Percentiles rank a stretch among this genome's conserved stretches.
Conservation (phyloP, 1,140 invertebrate genomes). For the Polyergus mexicanus region DNA sequence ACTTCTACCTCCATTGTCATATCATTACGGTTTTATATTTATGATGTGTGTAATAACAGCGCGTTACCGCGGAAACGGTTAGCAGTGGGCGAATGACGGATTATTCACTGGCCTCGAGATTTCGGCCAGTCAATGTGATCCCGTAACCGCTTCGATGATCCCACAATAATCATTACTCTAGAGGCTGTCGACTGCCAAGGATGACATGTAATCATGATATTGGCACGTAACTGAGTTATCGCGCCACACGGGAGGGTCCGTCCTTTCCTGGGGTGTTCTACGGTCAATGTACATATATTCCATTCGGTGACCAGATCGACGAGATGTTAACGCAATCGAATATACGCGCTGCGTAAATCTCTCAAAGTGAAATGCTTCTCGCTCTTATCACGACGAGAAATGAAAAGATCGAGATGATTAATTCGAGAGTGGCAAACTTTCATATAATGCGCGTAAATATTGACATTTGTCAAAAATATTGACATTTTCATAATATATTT, state of each 20-base stretch:
- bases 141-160: slow-evolving; percentile 47
- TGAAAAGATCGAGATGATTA: neutral
- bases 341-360: slow-evolving; percentile 19
- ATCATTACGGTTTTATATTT: slow-evolving; percentile 53
- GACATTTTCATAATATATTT: neutral
- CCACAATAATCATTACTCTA: slow-evolving; percentile 69
- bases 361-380: slow-evolving; percentile 29
- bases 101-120: slow-evolving; percentile 62
- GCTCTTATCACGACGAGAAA: neutral
- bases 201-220: slow-evolving; percentile 77
- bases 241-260: slow-evolving; percentile 24
- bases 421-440: neutral
- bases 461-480: neutral
- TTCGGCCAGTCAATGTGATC: slow-evolving; percentile 67
- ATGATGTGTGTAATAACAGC: slow-evolving; percentile 48
- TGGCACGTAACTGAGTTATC: slow-evolving; percentile 76
- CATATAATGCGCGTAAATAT: neutral
- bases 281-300: slow-evolving; percentile 54
- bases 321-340: slow-evolving; percentile 56
- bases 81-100: slow-evolving; percentile 43
- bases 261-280: slow-evolving; percentile 65
- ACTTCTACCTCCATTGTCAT: slow-evolving; percentile 34
- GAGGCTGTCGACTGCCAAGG: slow-evolving; percentile 71
- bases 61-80: slow-evolving; percentile 55
- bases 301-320: slow-evolving; percentile 49